Base-by-base conservation (phyloP, 1,140 invertebrate species). In the Diabrotica undecimpunctata region DNA sequence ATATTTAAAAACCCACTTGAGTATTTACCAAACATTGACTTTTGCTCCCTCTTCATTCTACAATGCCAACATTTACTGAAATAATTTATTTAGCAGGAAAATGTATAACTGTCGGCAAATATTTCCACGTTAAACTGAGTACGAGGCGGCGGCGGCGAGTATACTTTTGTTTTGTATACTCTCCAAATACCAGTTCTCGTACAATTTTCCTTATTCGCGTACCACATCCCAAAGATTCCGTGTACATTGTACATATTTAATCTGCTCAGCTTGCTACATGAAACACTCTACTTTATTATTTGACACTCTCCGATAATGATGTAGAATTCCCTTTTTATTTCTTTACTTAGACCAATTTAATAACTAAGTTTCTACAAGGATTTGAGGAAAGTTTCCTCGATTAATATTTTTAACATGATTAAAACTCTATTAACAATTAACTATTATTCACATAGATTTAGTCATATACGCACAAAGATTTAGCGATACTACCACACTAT, bases 21-120 rank as follows among this genome's bases (percentile, higher is more conserved):
- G 39, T 53, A 64, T 64, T 64, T 57, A 58, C 72, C 72, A 77
- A 78, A 78, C 76, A 78, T 78, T 78, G 74, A 75, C 76, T 77
- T 77, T 75, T 70, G 74, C 72, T 75, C 74, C 72, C 74, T 76
- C 70, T 69, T 69, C 71, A 68, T 67, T 70, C 70, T 70, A 70
- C 72, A 74, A 75, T 68, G 69, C 73, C 74, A 74, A 75, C 76
- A 76, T 77, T 78, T 78, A 78, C 76, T 73, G 75, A 77, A 78
- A 78, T 78, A 77, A 78, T 78, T 78, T 78, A 78, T 78, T 78
- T 78, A 78, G 75, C 76, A 77, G 74, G 76, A 78, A 76, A 78
- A 78, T 78, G 76, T 78, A 78, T 78, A 77, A 78, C 76, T 78
- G 76, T 78, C 76, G 76, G 76, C 73, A 78, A 78, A 78, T 78